phyloP scores from a whole-genome alignment of 2,113 vertebrate species.

The Perca schrenkii region DNA sequence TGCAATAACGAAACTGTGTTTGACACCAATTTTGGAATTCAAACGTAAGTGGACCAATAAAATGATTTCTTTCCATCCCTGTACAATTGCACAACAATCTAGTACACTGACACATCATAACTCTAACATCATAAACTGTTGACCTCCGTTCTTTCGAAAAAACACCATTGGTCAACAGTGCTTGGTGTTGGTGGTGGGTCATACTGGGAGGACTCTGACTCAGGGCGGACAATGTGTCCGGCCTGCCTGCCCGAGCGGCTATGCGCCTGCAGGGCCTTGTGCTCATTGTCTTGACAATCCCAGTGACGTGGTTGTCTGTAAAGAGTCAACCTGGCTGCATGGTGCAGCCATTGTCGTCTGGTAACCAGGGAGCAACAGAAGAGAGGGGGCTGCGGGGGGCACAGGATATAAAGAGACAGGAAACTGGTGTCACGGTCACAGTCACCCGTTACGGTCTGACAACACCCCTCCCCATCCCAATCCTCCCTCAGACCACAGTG shows the following conservation, averaged over 20 bases:
- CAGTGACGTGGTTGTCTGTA: constrained; percentile 58
- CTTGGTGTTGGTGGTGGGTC: background rate
- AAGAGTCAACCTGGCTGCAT: constrained; percentile 44
- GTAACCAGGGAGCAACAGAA: constrained; percentile 36
- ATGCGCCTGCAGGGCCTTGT: constrained; percentile 18
- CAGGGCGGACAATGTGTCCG: constrained; percentile 42
- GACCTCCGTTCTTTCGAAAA: constrained; percentile 28
- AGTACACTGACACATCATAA: constrained; percentile 15
- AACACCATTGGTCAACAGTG: constrained; percentile 49
- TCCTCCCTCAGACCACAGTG: constrained; percentile 62
- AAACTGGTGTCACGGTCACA: constrained; percentile 77
- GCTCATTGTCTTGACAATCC: constrained; percentile 69
- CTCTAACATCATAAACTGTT: constrained; percentile 32
- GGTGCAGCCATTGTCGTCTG: constrained; percentile 67
- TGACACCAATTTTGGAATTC: background rate
- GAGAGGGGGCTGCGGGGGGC: constrained; percentile 13
- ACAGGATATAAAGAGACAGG: constrained; percentile 74
- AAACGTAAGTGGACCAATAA: background rate
- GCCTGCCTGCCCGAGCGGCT: constrained; percentile 4
- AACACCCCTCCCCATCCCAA: constrained; percentile 42
- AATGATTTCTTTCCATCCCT: background rate
- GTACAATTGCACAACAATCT: constrained; percentile 17
- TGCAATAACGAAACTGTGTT: background rate
- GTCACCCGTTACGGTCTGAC: constrained; percentile 63
- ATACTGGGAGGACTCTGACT: constrained; percentile 30